These are phyloP conservation scores for Addax nasomaculatus DNA, from an alignment of 2,113 vertebrate genomes.

Conservation along the genomic window DNA sequence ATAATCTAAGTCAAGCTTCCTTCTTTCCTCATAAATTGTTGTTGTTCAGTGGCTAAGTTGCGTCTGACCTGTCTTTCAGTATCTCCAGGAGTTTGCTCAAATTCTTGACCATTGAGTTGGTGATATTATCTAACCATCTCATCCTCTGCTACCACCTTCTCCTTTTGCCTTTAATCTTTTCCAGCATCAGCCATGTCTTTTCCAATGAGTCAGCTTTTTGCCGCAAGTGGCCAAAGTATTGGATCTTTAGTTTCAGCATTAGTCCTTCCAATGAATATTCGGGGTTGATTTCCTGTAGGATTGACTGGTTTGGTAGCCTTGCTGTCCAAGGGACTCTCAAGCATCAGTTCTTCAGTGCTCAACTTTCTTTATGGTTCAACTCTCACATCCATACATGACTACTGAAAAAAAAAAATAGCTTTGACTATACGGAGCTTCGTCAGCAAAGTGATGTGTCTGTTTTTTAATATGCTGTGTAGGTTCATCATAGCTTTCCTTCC, in stretches of 20 bases:
- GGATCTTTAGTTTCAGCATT: neutral
- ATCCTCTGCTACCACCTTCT: neutral
- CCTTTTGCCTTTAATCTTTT: neutral
- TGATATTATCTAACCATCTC: neutral
- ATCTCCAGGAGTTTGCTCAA: neutral
- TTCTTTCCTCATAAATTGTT: neutral
- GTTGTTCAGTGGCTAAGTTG: neutral
- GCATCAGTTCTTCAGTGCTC: neutral
- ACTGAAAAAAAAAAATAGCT: neutral
- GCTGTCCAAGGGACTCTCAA: neutral
- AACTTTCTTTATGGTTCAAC: neutral
- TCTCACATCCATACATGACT: neutral
- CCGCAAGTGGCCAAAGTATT: neutral
- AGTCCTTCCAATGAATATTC: neutral
- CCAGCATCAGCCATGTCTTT: neutral
- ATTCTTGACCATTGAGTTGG: neutral
- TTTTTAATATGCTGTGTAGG: neutral
- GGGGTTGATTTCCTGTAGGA: neutral
- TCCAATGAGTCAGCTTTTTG: neutral
- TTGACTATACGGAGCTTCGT: neutral
- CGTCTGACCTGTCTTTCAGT: accelerated
- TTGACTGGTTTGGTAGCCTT: neutral
- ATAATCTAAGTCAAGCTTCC: neutral
- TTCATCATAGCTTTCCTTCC: neutral
- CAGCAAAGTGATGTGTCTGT: neutral